A percentile compares a stretch with the other conserved stretches of the same genome.
These are phyloP conservation scores for Gibbula magus DNA, from an alignment of 2,888 invertebrate species.

Conservation along the genomic window DNA sequence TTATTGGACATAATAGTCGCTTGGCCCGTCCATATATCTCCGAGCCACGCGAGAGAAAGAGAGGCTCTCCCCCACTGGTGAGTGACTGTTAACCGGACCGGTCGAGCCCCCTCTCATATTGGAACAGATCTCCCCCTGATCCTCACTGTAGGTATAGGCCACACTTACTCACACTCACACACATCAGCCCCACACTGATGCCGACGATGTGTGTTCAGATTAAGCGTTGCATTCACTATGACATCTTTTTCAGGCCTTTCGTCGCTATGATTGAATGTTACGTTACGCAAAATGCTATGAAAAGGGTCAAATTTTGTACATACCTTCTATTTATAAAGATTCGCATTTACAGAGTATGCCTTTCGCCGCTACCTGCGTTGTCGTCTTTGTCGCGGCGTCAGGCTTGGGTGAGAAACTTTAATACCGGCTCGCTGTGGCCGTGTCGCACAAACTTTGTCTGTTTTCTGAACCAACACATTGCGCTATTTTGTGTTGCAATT, in stretches of 20 bases:
- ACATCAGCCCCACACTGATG: neutral
- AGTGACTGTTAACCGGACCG: no score
- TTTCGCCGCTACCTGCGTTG: neutral
- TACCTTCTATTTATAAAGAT: constrained; percentile 21
- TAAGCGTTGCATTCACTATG: neutral
- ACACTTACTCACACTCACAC: neutral
- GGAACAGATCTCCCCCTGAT: neutral
- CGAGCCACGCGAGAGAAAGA: constrained; percentile 4
- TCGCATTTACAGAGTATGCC: neutral
- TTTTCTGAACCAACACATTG: neutral
- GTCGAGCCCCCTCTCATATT: no score
- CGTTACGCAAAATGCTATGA: constrained; percentile 18
- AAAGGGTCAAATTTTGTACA: constrained; percentile 16
- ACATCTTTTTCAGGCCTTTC: constrained; percentile 1
- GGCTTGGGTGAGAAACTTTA: constrained; percentile 10
- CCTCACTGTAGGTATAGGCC: neutral
- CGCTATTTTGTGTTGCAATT: neutral
- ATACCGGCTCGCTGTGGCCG: neutral
- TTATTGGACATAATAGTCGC: constrained; percentile 3
- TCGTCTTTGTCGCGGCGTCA: constrained; percentile 16
- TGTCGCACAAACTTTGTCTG: neutral
- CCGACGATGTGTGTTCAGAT: neutral
- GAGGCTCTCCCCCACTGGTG: neutral
- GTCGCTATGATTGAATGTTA: neutral
- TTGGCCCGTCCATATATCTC: neutral